A percentile compares a stretch with the other conserved stretches of the same genome.
phyloP scores from a whole-genome alignment of 2,113 vertebrate species.

The Beaufortia kweichowensis region DNA sequence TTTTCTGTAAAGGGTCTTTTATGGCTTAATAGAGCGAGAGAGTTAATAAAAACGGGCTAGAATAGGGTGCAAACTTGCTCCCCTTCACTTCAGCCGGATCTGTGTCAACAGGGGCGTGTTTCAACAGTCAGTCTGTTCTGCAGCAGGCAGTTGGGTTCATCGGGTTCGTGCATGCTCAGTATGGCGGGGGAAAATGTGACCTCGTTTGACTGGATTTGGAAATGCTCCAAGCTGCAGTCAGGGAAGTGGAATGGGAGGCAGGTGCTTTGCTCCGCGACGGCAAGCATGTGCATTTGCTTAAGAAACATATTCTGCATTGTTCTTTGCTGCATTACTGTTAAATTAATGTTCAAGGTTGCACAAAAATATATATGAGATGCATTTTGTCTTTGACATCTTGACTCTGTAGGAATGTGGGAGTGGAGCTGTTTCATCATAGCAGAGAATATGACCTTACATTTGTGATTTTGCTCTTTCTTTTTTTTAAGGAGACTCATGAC shows the following conservation, averaged over 20 bases:
- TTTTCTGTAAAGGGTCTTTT: background rate
- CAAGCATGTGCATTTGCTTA: conserved; percentile 26
- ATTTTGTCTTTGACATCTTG: background rate
- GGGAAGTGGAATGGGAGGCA: conserved; percentile 53
- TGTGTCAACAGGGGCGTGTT: conserved; percentile 33
- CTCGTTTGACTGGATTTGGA: conserved; percentile 61
- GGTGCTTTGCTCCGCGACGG: conserved; percentile 36
- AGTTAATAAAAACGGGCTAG: background rate
- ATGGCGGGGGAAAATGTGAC: conserved; percentile 51
- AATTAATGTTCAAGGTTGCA: background rate
- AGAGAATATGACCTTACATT: conserved; percentile 8
- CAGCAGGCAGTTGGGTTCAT: conserved; percentile 53
- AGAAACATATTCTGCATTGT: conserved; percentile 18
- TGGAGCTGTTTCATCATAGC: background rate
- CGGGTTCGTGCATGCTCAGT: conserved; percentile 52
- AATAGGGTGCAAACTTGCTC: background rate
- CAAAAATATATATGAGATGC: background rate
- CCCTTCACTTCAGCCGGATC: conserved; percentile 26
- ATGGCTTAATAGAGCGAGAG: background rate
- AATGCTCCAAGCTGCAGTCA: conserved; percentile 54
- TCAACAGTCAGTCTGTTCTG: conserved; percentile 34
- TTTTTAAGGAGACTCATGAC: background rate
- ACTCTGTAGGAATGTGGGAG: conserved; percentile 32
- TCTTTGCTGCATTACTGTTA: background rate
- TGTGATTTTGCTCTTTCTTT: background rate